Conservation (phyloP, 2,888 invertebrate genomes). For the Philhelius pedissequus region DNA sequence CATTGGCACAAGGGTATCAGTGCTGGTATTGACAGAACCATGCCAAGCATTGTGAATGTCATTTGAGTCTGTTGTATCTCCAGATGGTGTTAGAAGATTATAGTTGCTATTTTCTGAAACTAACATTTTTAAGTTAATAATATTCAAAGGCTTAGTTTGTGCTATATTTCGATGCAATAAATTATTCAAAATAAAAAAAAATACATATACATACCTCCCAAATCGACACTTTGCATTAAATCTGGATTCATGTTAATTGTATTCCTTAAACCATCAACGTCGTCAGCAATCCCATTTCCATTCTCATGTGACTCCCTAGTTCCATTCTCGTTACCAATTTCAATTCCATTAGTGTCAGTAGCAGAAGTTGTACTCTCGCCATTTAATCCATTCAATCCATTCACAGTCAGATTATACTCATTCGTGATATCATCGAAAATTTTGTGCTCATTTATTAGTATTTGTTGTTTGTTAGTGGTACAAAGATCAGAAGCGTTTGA, state of each 20-base stretch:
- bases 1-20: conserved; percentile 80
- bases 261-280: conserved; percentile 57
- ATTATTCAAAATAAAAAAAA: background rate
- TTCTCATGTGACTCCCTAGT: background rate
- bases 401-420: conserved; percentile 43
- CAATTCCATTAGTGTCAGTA: conserved; percentile 38
- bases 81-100: conserved; percentile 51
- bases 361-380: background rate
- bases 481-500: conserved; percentile 24
- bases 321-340: conserved; percentile 34
- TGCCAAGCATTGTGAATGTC: conserved; percentile 72
- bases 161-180: background rate
- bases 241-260: conserved; percentile 66
- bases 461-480: conserved; percentile 27
- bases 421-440: conserved; percentile 40
- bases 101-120: conserved; percentile 52
- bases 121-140: conserved; percentile 9
- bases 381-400: conserved; percentile 51
- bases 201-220: conserved; percentile 73
- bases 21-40: conserved; percentile 79
- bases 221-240: conserved; percentile 73
- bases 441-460: conserved; percentile 51
- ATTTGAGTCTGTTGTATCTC: conserved; percentile 28
- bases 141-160: background rate
- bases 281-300: background rate